Base-by-base conservation (phyloP, 2,113 vertebrate genomes). In the Myotis brandtii region DNA sequence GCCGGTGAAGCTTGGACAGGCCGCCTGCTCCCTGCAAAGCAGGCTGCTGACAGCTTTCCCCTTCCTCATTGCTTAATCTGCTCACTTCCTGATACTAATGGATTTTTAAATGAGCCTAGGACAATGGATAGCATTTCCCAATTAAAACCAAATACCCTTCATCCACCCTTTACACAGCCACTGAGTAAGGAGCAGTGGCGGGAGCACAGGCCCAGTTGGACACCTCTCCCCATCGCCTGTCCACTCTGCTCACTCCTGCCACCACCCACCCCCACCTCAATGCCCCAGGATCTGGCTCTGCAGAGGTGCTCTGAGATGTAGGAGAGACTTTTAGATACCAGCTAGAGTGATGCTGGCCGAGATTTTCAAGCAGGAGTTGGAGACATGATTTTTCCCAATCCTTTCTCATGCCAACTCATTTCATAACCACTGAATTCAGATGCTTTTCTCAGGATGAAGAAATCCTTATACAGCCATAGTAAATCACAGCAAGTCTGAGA, bases 51-150 rank as follows among this genome's bases (percentile, higher is more conserved):
- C 93, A 93, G 94, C 75, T 67, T 73, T 95, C 77, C 48, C 62
- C 20, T 84, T 95, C 75, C 92, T 97, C 94, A 89, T 93, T 97
- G 91, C 93, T 94, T 97, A 97, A 97, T 97, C 96, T 72, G 48
- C 85, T 94, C 70, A 86, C 79, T 97, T 96, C 91, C 91, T 85
- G 82, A 89, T 96, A 95, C 89, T 94, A 96, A 97, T 97, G 96
- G 96, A 81, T 97, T 97, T 97, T 97, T 95, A 97, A 98, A 97
- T 94, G 95, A 97, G 86, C 83, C 96, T 72, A 69, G 79, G 91
- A 96, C 96, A 95, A 96, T 95, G 91, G 97, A 95, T 94, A 97
- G 70, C 89, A 81, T 97, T 97, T 96, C 88, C 89, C 96, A 97
- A 89, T 97, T 96, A 97, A 97, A 97, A 27, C 56, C 86, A 93